phyloP scores from a whole-genome alignment of 37 sponge, comb jelly and placozoan species.

The Halisarca cf. caerulea region DNA sequence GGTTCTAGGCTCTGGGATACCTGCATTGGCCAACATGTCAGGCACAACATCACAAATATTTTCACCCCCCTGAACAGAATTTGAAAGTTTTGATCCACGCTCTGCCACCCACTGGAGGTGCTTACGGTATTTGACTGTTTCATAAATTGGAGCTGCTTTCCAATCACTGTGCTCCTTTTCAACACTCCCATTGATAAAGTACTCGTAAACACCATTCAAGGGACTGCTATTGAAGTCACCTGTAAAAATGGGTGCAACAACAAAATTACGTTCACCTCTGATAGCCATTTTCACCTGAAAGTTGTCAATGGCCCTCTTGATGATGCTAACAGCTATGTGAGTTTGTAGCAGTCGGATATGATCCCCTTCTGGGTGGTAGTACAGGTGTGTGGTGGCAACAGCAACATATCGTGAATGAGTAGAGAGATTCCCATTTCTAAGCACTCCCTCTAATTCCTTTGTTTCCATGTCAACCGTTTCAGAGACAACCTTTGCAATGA shows the following conservation, averaged over 20 bases:
- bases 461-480: not conserved
- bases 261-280: not conserved
- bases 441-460: not conserved
- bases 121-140: not conserved
- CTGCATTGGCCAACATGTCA: not conserved
- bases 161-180: slow-evolving; percentile 53
- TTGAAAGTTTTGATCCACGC: not conserved
- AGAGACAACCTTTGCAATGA: slow-evolving; percentile 14
- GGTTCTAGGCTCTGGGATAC: not conserved
- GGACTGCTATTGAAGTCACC: slow-evolving; percentile 93
- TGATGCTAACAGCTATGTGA: slow-evolving; percentile 35
- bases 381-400: slow-evolving; percentile 84
- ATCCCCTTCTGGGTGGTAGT: slow-evolving; percentile 64
- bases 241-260: slow-evolving; percentile 54
- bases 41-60: not conserved
- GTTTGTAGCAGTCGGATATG: slow-evolving; percentile 80
- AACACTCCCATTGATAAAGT: slow-evolving; percentile 43
- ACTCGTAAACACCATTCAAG: slow-evolving; percentile 65
- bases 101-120: not conserved
- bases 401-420: slow-evolving; percentile 20
- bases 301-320: slow-evolving; percentile 24
- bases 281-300: slow-evolving; percentile 9
- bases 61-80: not conserved
- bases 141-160: slow-evolving; percentile 26
- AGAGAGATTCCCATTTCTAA: not conserved